Base-by-base conservation (phyloP, 2,888 invertebrate genomes). In the Galeopsomyia nigrocyanea region DNA sequence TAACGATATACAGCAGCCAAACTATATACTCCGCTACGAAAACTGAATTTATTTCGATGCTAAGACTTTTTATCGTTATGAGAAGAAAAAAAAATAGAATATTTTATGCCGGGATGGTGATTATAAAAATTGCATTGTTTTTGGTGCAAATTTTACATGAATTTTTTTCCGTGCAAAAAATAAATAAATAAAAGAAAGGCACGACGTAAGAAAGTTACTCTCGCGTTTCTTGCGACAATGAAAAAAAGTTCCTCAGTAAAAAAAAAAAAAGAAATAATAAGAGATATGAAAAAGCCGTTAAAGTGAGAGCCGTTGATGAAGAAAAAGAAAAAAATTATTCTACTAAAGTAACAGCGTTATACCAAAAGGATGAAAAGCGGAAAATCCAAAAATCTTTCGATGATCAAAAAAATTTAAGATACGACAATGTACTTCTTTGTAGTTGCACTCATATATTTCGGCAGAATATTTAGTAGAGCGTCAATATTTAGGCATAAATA, bases 171-270 rank as follows among this genome's bases (percentile, higher is more conserved):
- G 51, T 26, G 51, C 51, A 64, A 22, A 53, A n/a, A n/a, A 39
- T 50, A 49, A 26, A 26, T 3, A 3, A 53, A 53, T 17, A 17
- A 19, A 19, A 17, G 26, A 53, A 19, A 17, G 71, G 75, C 73
- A 75, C 75, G 73, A 73, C 61, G 67, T 70, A 75, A 72, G 68
- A 73, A 73, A 75, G 75, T 75, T 73, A 73, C 73, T 75, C 75
- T 73, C 73, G 73, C 75, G 71, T 68, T 60, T 70, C 39, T 73
- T 71, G 73, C 73, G 71, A 73, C 50, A 64, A 74, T 65, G 70
- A 71, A 64, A 70, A 74, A 76, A 75, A 75, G 63, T 71, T 75
- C 71, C 69, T 72, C 71, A 73, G 5, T 65, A 73, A 62, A 63
- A 16, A 63, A 64, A 71, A 51, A 62, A 56, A 56, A 68, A 55